phyloP scores from a whole-genome alignment of 2,888 invertebrate species.

The Limnephilus lunatus region DNA sequence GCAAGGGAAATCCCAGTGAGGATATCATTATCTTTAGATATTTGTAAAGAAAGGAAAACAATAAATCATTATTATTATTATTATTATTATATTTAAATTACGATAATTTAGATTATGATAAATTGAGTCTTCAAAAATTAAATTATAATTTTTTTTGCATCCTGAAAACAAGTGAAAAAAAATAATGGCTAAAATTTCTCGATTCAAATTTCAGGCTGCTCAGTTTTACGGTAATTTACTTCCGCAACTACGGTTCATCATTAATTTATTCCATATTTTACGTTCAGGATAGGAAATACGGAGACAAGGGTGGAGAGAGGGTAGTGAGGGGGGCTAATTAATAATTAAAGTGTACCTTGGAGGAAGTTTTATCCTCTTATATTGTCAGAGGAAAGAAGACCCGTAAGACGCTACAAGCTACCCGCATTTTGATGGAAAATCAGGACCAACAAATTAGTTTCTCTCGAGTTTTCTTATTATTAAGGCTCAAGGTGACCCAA shows the following conservation, averaged over 20 bases:
- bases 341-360: conserved; percentile 56
- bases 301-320: background rate
- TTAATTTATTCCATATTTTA: conserved; percentile 40
- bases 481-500: background rate
- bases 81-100: too few species aligned
- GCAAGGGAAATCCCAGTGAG: too few species aligned
- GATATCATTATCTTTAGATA: too few species aligned
- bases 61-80: too few species aligned
- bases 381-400: conserved; percentile 40
- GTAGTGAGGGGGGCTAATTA: conserved; percentile 45
- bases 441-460: background rate
- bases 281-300: conserved; percentile 15
- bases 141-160: background rate
- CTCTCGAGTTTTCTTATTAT: background rate
- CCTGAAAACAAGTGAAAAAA: background rate
- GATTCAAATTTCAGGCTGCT: conserved; percentile 6
- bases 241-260: conserved; percentile 16
- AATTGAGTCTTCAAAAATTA: background rate
- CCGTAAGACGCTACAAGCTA: conserved; percentile 3
- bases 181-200: background rate
- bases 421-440: conserved; percentile 2
- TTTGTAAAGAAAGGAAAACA: too few species aligned
- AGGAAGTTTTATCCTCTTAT: conserved; percentile 55
- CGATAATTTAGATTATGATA: background rate
- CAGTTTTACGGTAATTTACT: conserved; percentile 7